phyloP scores from a whole-genome alignment of 2,888 invertebrate genomes.

The Stenoptilia bipunctidactyla region DNA sequence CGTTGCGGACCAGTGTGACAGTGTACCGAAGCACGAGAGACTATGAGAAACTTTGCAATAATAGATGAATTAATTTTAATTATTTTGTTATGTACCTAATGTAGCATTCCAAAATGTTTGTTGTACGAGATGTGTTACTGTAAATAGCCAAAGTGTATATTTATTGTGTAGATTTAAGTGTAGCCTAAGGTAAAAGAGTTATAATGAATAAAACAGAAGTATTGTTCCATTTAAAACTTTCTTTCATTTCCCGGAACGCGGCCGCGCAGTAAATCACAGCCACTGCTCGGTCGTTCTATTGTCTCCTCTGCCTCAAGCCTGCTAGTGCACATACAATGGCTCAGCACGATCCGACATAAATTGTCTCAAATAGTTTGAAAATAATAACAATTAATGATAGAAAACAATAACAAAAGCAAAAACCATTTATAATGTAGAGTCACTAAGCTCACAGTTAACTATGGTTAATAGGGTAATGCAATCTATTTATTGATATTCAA shows the following conservation, averaged over 20 bases:
- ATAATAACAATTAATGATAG: no score
- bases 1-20: conserved; percentile 38
- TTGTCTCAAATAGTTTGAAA: no score
- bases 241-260: conserved; percentile 28
- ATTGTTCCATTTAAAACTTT: conserved; percentile 36
- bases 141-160: conserved; percentile 62
- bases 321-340: no score
- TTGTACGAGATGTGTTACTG: conserved; percentile 26
- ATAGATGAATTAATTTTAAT: conserved; percentile 6
- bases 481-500: no score
- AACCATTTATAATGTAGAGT: no score
- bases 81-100: conserved; percentile 20
- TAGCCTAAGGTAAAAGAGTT: conserved; percentile 40
- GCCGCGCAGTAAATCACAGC: conserved; percentile 1
- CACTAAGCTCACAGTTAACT: no score
- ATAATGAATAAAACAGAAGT: conserved; percentile 40
- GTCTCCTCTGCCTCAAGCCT: not conserved
- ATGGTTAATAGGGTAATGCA: no score
- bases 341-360: no score
- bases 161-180: conserved; percentile 49
- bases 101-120: conserved; percentile 44
- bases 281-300: conserved; percentile 1
- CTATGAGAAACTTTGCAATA: no score
- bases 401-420: no score
- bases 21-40: conserved; percentile 3